phyloP scores from a whole-genome alignment of 1,140 invertebrate species.

The Gonioctena quinquepunctata region DNA sequence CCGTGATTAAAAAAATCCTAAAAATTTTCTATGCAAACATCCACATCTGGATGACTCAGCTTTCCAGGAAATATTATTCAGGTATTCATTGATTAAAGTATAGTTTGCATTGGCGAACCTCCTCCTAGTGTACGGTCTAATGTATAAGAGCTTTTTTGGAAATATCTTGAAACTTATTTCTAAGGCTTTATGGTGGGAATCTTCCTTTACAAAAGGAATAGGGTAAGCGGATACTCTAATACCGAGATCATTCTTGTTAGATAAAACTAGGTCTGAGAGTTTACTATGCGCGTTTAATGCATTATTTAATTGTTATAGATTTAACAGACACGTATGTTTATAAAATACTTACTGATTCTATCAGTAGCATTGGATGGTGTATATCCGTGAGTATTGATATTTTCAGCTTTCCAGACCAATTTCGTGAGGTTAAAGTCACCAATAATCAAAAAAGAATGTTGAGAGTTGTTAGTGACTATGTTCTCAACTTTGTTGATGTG shows the following conservation, averaged over 20 bases:
- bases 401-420: not conserved
- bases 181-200: not conserved
- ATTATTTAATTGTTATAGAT: not conserved
- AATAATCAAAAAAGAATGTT: not conserved
- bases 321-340: not conserved
- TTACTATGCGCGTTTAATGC: not conserved
- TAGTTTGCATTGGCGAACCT: not conserved
- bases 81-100: too few relatives aligned
- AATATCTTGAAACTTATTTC: not conserved
- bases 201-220: not conserved
- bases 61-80: too few relatives aligned
- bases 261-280: not conserved
- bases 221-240: not conserved
- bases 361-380: not conserved
- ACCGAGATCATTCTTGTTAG: not conserved
- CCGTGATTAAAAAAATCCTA: not conserved
- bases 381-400: not conserved
- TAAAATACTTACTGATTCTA: not conserved
- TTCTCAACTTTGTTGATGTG: not conserved
- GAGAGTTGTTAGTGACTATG: not conserved
- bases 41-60: not conserved
- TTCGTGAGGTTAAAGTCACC: not conserved
- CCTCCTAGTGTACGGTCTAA: not conserved
- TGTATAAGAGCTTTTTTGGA: not conserved
- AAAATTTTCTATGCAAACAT: not conserved